Conservation (phyloP, 2,113 vertebrate genomes). For the Hyla sarda region DNA sequence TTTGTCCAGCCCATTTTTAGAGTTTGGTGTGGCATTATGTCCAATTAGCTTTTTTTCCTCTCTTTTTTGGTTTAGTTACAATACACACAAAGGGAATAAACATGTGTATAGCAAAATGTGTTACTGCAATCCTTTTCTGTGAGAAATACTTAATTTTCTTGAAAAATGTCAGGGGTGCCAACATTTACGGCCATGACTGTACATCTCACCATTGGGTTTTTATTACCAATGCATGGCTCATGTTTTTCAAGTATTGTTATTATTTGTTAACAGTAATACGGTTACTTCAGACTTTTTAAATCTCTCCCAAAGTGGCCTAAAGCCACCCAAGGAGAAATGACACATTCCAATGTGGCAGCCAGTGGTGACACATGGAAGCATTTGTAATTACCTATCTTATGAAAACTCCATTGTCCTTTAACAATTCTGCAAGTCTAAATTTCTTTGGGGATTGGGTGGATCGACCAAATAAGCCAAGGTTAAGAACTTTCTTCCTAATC, state of each 20-base stretch:
- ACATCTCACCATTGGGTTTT: neutral
- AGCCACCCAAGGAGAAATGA: slow-evolving; percentile 37
- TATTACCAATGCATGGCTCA: slow-evolving; percentile 21
- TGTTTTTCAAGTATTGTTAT: neutral
- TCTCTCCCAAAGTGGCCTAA: slow-evolving; percentile 4
- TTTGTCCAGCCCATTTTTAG: too few species aligned
- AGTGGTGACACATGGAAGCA: neutral
- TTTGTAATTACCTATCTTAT: slow-evolving; percentile 2
- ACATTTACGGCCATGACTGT: too few species aligned
- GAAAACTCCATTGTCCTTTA: slow-evolving; percentile 25
- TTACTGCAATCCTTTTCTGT: too few species aligned
- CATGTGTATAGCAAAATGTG: too few species aligned
- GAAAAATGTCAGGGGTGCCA: too few species aligned
- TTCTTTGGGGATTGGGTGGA: slow-evolving; percentile 38
- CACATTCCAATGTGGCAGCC: slow-evolving; percentile 7
- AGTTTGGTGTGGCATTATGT: too few species aligned
- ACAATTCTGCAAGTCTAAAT: neutral
- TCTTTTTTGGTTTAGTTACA: too few species aligned
- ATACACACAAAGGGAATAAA: too few species aligned
- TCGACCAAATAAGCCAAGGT: neutral
- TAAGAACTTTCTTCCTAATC: neutral
- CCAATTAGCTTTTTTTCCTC: too few species aligned
- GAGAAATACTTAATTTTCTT: too few species aligned
- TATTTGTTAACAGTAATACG: slow-evolving; percentile 23
- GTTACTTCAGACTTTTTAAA: neutral